These are phyloP conservation scores for Phalacrocorax aristotelis DNA, from an alignment of 2,113 vertebrate species.

Conservation along the genomic window DNA sequence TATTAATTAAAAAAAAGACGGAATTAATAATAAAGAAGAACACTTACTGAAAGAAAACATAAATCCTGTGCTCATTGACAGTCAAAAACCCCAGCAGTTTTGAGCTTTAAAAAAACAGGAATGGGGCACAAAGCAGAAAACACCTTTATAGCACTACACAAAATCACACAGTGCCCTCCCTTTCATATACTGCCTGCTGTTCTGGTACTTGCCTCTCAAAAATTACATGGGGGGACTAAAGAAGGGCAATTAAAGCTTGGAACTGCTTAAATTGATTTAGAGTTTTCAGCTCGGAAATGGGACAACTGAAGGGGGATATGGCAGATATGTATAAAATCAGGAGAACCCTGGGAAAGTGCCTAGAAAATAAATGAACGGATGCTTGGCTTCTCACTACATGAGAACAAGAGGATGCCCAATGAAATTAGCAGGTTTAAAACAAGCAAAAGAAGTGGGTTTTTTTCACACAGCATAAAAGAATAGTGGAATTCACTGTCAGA, in stretches of 20 bases:
- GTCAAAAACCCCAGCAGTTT: not conserved
- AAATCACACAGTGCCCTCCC: not conserved
- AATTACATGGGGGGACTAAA: slow-evolving; percentile 27
- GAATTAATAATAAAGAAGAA: not conserved
- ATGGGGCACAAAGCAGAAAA: not conserved
- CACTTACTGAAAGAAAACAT: not conserved
- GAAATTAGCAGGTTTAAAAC: slow-evolving; percentile 21
- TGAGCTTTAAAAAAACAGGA: not conserved
- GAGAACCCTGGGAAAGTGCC: slow-evolving; percentile 40
- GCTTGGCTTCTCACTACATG: slow-evolving; percentile 11
- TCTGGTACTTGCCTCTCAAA: slow-evolving; percentile 26
- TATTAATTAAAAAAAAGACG: not conserved
- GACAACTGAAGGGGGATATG: slow-evolving; percentile 18
- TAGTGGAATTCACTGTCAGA: not conserved
- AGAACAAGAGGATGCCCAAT: slow-evolving; percentile 3
- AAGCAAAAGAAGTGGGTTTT: not conserved
- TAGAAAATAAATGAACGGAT: slow-evolving; percentile 46
- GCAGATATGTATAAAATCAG: slow-evolving; percentile 41
- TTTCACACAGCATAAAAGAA: not conserved
- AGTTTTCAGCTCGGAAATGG: slow-evolving; percentile 38
- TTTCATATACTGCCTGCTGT: slow-evolving; percentile 8
- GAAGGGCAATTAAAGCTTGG: slow-evolving; percentile 47
- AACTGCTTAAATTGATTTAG: slow-evolving; percentile 34
- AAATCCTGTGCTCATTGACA: not conserved
- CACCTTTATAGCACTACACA: slow-evolving; percentile 10